Base-by-base conservation (phyloP, 37 sponge, comb jelly and placozoan species). In the Spongilla lacustris region DNA sequence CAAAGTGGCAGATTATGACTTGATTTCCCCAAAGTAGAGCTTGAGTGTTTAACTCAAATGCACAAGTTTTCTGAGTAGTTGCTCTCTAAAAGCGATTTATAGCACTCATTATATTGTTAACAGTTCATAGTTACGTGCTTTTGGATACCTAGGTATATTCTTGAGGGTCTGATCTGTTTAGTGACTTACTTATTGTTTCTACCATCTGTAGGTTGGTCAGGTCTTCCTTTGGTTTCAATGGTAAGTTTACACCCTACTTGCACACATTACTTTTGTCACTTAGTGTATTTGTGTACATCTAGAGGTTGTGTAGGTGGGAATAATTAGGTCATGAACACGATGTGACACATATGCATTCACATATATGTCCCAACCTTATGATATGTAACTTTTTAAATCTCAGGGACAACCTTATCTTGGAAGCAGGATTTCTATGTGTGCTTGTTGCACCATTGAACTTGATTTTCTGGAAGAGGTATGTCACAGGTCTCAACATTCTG, bases 141-240 rank as follows among this genome's bases (percentile, higher is more conserved):
- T n/a, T n/a, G n/a, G n/a, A n/a, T n/a, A n/a, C n/a, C n/a, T n/a
- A n/a, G n/a, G n/a, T n/a, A n/a, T n/a, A n/a, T n/a, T n/a, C n/a
- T n/a, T n/a, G n/a, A n/a, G n/a, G n/a, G n/a, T n/a, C n/a, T n/a
- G n/a, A n/a, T n/a, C n/a, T n/a, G n/a, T n/a, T n/a, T n/a, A n/a
- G n/a, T n/a, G n/a, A n/a, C n/a, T n/a, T n/a, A n/a, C n/a, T n/a
- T n/a, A n/a, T n/a, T 50, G 66, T 69, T 77, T 81, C 10, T 80
- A 30, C 34, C 69, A 25, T 33, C n/a, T n/a, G n/a, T 79, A 98
- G 98, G 95, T 92, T 49, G 99, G 99, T 3, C 88, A 92, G 34
- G 89, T 87, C 31, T 98, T 98, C 84, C 76, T 98, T 50, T 97
- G 96, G 96, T 98, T 98, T 90, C 99, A 98, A 70, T 98, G 99